These are phyloP conservation scores for Otis tarda DNA, from an alignment of 2,113 vertebrate genomes.

Conservation along the genomic window DNA sequence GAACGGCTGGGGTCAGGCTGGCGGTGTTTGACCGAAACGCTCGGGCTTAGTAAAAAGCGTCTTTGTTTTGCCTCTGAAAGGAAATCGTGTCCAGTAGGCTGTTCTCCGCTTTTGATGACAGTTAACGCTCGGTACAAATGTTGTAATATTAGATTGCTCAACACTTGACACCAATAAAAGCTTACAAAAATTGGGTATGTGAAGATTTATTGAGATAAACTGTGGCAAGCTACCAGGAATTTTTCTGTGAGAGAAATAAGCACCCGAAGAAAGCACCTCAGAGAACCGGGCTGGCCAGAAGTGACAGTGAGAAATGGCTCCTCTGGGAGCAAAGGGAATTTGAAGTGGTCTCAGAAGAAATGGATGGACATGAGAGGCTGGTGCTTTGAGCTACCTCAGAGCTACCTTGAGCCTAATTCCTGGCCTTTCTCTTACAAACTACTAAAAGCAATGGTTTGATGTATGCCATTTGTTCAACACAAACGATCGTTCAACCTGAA, in stretches of 20 bases:
- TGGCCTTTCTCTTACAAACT: not conserved
- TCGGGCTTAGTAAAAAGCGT: not conserved
- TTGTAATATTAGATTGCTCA: not conserved
- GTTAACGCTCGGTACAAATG: not conserved
- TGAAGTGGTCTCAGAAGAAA: not conserved
- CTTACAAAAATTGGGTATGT: not conserved
- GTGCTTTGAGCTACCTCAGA: not conserved
- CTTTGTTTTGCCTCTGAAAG: not conserved
- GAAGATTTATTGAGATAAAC: conserved; percentile 19
- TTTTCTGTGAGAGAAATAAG: not conserved
- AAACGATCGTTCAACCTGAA: not conserved
- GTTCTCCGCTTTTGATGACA: not conserved
- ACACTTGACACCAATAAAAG: not conserved
- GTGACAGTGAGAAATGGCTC: not conserved
- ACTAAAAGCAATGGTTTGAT: not conserved
- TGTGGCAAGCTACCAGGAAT: not conserved
- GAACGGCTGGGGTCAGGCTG: not conserved
- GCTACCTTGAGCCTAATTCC: not conserved
- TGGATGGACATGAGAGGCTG: not conserved
- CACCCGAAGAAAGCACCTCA: not conserved
- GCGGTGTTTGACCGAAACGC: not conserved
- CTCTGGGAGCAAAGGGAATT: not conserved
- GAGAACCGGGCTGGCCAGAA: not conserved
- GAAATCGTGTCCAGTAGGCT: not conserved
- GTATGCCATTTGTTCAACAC: not conserved